phyloP scores from a whole-genome alignment of 2,113 vertebrate genomes.

The Dermatemys mawii region DNA sequence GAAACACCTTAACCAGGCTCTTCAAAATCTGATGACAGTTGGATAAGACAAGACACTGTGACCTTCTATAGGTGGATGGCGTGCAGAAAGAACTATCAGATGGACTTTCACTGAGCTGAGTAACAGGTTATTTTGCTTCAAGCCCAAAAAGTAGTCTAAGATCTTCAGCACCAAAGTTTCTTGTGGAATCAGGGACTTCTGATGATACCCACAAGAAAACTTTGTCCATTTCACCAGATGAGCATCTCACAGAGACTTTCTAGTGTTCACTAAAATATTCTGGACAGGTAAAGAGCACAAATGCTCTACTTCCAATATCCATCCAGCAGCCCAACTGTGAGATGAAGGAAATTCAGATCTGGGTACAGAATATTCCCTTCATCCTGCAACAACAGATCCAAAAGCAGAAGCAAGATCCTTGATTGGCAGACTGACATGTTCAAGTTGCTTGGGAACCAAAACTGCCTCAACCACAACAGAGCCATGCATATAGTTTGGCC shows the following conservation, averaged over 20 bases:
- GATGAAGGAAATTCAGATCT: background rate
- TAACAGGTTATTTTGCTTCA: background rate
- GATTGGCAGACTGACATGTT: background rate
- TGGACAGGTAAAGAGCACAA: background rate
- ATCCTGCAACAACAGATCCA: background rate
- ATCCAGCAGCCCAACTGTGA: background rate
- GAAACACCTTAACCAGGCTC: no score
- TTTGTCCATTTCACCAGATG: background rate
- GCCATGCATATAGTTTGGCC: background rate
- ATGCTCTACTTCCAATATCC: background rate
- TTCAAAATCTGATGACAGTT: no score
- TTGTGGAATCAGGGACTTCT: background rate
- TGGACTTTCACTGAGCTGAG: no score
- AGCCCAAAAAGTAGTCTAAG: background rate
- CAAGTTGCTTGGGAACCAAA: background rate
- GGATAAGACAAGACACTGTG: no score
- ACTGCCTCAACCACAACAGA: background rate
- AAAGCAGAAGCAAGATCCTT: background rate
- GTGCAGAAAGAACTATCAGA: background rate
- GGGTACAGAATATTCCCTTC: background rate
- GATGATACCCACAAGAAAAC: background rate
- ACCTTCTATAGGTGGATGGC: background rate
- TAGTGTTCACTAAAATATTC: background rate
- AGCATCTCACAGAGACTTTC: background rate
- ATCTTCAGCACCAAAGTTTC: background rate